Percentiles rank a stretch among this genome's conserved stretches.
Conservation (phyloP, 2,113 vertebrate genomes). For the Grus americana region DNA sequence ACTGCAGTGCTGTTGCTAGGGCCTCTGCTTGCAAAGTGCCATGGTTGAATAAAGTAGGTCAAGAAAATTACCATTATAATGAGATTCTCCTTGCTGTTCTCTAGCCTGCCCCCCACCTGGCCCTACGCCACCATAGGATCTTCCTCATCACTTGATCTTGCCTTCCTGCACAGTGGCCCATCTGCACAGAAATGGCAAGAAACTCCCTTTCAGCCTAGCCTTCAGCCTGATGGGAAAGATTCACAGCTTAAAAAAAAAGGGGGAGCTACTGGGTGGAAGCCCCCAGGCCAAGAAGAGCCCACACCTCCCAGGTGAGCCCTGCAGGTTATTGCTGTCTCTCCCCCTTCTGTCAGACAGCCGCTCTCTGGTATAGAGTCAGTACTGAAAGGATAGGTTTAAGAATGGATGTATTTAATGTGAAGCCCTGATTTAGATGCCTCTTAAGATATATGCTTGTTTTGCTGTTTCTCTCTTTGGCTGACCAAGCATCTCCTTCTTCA, state of each 20-base stretch:
- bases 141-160: not conserved
- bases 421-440: not conserved
- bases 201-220: not conserved
- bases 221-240: not conserved
- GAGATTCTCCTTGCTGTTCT: not conserved
- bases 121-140: not conserved
- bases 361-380: not conserved
- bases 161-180: not conserved
- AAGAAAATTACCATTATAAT: constrained; percentile 24
- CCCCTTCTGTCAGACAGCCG: not conserved
- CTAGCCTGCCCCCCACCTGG: not conserved
- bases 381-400: not conserved
- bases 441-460: not conserved
- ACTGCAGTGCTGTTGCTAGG: constrained; percentile 4
- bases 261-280: not conserved
- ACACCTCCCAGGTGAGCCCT: not conserved
- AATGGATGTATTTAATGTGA: not conserved
- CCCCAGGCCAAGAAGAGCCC: not conserved
- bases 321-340: not conserved
- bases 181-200: not conserved
- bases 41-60: not conserved
- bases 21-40: not conserved
- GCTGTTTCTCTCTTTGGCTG: not conserved
- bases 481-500: not conserved
- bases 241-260: not conserved